Conservation (phyloP, 1,140 invertebrate species). For the Oscheius sp. region DNA sequence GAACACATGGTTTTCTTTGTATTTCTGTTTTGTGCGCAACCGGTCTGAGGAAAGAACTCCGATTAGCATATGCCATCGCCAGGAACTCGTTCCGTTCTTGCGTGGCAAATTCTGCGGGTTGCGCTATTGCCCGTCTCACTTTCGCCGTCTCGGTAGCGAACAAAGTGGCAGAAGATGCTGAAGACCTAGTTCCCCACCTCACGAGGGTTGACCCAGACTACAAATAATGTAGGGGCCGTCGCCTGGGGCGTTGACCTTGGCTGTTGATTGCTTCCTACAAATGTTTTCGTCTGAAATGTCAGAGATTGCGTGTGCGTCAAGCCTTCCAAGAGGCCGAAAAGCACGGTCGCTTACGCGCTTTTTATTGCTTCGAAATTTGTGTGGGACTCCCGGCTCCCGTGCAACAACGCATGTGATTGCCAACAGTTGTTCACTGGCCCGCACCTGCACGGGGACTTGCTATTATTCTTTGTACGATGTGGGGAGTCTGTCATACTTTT, state of each 20-base stretch:
- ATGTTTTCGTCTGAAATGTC: no score
- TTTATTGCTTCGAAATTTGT: conserved; percentile 5
- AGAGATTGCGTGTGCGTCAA: no score
- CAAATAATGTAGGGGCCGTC: no score
- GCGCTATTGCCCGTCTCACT: not conserved
- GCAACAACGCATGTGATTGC: conserved; percentile 1
- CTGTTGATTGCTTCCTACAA: no score
- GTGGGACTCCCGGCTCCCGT: not conserved
- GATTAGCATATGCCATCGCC: conserved; percentile 10
- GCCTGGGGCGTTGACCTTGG: no score
- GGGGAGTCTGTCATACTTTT: no score
- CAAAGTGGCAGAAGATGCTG: no score
- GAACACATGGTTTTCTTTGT: not conserved
- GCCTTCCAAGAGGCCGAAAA: no score
- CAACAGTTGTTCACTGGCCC: not conserved
- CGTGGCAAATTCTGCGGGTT: not conserved
- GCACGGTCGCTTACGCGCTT: not conserved
- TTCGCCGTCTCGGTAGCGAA: not conserved
- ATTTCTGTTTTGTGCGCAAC: not conserved
- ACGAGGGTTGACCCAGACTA: no score
- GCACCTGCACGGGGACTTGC: not conserved
- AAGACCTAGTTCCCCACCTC: no score
- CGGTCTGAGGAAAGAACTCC: not conserved
- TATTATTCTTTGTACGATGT: conserved; percentile 2
- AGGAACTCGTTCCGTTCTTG: not conserved